Percentiles rank a stretch among this genome's conserved stretches.
These are phyloP conservation scores for Palythoa grandis DNA, from an alignment of 92 coral and sea anemone genomes.

Conservation along the genomic window DNA sequence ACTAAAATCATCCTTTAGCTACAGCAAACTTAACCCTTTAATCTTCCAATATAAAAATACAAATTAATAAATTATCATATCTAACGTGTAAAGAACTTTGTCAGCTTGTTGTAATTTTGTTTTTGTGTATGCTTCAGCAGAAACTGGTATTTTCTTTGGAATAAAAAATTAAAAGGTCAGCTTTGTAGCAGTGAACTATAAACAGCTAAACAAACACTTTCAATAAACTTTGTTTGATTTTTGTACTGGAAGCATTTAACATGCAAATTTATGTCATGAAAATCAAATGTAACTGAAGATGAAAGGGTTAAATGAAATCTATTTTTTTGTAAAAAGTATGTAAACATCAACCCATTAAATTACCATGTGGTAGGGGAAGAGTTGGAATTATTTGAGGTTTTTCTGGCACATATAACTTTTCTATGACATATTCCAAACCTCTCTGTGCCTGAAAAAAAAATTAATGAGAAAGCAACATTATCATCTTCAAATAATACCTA, in stretches of 20 bases:
- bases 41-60: neutral
- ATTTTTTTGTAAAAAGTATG: neutral
- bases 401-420: constrained; percentile 78
- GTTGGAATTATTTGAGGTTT: constrained; percentile 57
- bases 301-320: neutral
- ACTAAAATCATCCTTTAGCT: neutral
- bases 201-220: neutral
- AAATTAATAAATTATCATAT: neutral
- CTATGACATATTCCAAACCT: constrained; percentile 82
- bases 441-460: constrained; percentile 63
- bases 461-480: neutral
- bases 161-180: neutral
- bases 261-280: neutral
- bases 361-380: constrained; percentile 64
- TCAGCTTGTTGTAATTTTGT: too few species aligned
- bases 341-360: neutral
- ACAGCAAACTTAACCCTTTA: neutral
- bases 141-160: neutral
- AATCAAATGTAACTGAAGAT: neutral
- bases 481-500: too few species aligned
- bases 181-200: neutral
- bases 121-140: neutral
- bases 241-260: neutral
- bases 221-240: neutral
- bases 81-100: neutral